Conservation (phyloP, 2,113 vertebrate genomes). For the Colistium nudipinnis region DNA sequence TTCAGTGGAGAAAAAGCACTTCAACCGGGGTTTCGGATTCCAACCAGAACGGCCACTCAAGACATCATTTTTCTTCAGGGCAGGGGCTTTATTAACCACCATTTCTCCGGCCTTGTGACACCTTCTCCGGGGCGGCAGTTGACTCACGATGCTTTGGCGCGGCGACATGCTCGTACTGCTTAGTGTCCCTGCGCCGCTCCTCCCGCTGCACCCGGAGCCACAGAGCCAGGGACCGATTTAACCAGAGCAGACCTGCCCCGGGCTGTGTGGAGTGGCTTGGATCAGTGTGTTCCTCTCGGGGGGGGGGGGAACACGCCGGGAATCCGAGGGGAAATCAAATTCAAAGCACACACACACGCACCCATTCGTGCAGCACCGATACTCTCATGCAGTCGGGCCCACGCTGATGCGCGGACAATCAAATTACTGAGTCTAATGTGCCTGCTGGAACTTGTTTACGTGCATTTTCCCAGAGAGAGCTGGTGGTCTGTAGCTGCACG, state of each 20-base stretch:
- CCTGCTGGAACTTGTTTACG: conserved; percentile 30
- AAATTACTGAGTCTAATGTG: conserved; percentile 37
- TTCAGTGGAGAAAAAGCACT: conserved; percentile 50
- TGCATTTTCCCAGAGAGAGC: conserved; percentile 22
- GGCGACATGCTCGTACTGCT: conserved; percentile 51
- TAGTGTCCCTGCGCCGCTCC: conserved; percentile 29
- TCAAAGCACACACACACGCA: conserved; percentile 1
- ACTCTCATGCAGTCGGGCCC: background rate
- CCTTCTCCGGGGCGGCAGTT: conserved; percentile 32
- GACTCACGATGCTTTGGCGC: conserved; percentile 45
- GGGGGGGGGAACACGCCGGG: too few species aligned
- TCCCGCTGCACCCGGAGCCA: conserved; percentile 6
- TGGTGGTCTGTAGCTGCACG: conserved; percentile 10
- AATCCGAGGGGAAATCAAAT: too few species aligned
- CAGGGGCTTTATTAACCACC: conserved; percentile 6
- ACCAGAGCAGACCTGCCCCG: conserved; percentile 32
- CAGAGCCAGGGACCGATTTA: conserved; percentile 32
- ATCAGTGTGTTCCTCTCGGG: conserved; percentile 23
- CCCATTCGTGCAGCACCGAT: background rate
- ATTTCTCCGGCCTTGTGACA: conserved; percentile 13
- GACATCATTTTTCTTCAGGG: conserved; percentile 4
- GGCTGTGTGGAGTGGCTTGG: conserved; percentile 32
- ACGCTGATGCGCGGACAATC: conserved; percentile 31
- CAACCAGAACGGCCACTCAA: background rate
- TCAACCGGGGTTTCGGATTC: conserved; percentile 41